Percentiles rank a stretch among this genome's conserved stretches.
Conservation (phyloP, 1,140 invertebrate species). For the Drosophila bipectinata region DNA sequence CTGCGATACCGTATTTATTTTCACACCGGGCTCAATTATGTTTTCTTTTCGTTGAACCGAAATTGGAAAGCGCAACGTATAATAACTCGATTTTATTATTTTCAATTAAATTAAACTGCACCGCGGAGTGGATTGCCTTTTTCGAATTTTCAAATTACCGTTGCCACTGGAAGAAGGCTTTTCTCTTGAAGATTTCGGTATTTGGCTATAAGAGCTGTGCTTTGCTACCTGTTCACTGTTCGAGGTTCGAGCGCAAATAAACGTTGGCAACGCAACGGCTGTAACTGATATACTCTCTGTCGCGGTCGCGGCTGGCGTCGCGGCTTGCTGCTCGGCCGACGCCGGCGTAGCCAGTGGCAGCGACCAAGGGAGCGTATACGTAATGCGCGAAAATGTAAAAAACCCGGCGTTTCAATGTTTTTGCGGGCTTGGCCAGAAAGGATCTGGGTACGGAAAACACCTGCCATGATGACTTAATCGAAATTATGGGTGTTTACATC, state of each 20-base stretch:
- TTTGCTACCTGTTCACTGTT: constrained; percentile 79
- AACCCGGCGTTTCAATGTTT: constrained; percentile 11
- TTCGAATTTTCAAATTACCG: constrained; percentile 23
- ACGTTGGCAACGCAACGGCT: constrained; percentile 62
- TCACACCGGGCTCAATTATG: constrained; percentile 18
- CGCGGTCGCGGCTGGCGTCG: constrained; percentile 14
- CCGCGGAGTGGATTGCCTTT: constrained; percentile 36
- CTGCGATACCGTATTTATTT: constrained; percentile 19
- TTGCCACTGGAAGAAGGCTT: constrained; percentile 7
- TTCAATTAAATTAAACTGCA: constrained; percentile 53
- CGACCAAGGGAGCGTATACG: background rate
- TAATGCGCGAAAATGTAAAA: background rate
- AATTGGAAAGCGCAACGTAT: constrained; percentile 53
- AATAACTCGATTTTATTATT: constrained; percentile 46
- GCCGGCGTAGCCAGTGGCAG: background rate
- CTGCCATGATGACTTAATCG: constrained; percentile 44
- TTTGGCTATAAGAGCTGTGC: constrained; percentile 4
- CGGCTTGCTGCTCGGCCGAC: constrained; percentile 1
- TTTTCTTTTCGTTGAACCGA: constrained; percentile 9
- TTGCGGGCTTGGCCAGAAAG: constrained; percentile 54
- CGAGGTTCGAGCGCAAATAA: constrained; percentile 81
- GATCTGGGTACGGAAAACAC: constrained; percentile 35
- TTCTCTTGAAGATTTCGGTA: constrained; percentile 31
- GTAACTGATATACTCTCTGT: constrained; percentile 81
- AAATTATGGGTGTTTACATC: constrained; percentile 7